These are phyloP conservation scores for Pyrocephalus nanus DNA, from an alignment of 2,797 vertebrate species.

Conservation along the genomic window DNA sequence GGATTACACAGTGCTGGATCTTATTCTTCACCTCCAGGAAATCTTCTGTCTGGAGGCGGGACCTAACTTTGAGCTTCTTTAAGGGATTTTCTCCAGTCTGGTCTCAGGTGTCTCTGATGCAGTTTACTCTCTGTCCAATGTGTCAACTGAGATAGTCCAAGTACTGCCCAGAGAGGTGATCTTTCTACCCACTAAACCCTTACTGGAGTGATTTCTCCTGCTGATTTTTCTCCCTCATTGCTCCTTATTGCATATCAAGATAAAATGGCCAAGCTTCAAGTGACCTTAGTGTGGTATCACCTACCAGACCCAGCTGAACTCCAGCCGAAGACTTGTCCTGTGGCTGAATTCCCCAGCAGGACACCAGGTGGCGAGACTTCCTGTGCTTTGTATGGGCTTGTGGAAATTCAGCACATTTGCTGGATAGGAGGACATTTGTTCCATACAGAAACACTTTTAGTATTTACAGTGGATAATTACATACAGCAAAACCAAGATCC, in stretches of 20 bases:
- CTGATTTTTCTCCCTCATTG: neutral
- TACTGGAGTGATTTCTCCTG: neutral
- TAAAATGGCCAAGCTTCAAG: neutral
- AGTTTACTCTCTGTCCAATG: neutral
- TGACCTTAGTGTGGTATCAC: neutral
- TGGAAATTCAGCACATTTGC: neutral
- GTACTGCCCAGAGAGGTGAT: neutral
- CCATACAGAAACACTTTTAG: neutral
- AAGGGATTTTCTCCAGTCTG: neutral
- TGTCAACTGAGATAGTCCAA: neutral
- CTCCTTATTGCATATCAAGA: neutral
- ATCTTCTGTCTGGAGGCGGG: neutral
- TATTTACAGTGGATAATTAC: neutral
- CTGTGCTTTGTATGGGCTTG: rapidly evolving
- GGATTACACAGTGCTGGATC: neutral
- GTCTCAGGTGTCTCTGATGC: neutral
- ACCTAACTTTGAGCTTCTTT: neutral
- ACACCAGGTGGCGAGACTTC: neutral
- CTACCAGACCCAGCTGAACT: neutral
- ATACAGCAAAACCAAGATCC: neutral
- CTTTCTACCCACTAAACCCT: neutral
- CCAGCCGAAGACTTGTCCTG: neutral
- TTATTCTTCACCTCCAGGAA: neutral
- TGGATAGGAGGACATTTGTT: neutral
- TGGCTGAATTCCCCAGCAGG: neutral